These are phyloP conservation scores for Hipposideros armiger DNA, from an alignment of 2,113 vertebrate genomes.

Conservation along the genomic window DNA sequence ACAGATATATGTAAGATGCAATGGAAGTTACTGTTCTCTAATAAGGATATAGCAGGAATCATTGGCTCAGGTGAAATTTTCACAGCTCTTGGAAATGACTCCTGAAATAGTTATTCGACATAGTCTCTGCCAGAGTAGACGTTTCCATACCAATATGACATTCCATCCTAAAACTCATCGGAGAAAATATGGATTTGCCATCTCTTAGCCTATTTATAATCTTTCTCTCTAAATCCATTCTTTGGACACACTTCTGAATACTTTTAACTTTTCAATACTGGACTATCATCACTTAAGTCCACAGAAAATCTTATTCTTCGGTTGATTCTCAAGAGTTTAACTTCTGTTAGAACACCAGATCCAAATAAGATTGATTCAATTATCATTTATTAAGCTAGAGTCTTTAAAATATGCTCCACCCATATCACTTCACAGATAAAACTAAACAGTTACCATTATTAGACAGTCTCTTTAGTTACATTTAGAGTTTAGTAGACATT, in stretches of 20 bases:
- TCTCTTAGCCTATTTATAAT: background rate
- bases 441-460: background rate
- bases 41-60: background rate
- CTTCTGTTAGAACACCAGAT: slow-evolving; percentile 21
- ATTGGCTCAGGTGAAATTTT: background rate
- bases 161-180: background rate
- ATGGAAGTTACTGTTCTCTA: background rate
- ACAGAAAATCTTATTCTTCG: background rate
- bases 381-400: background rate
- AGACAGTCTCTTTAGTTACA: background rate
- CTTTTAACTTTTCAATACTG: slow-evolving; percentile 20
- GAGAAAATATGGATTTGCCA: background rate
- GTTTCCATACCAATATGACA: background rate
- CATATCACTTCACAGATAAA: background rate
- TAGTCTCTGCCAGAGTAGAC: background rate
- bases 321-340: slow-evolving; percentile 23
- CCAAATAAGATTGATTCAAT: background rate
- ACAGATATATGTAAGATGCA: background rate
- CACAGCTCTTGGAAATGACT: background rate
- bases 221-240: background rate
- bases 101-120: background rate
- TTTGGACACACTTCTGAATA: background rate
- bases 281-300: background rate
- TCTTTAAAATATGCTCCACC: slow-evolving; percentile 25
- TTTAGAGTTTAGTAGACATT: background rate